Evolutionary conservation across 2,797 vertebrate species (phyloP).

Genomic region (Remorina albescens): DNA sequence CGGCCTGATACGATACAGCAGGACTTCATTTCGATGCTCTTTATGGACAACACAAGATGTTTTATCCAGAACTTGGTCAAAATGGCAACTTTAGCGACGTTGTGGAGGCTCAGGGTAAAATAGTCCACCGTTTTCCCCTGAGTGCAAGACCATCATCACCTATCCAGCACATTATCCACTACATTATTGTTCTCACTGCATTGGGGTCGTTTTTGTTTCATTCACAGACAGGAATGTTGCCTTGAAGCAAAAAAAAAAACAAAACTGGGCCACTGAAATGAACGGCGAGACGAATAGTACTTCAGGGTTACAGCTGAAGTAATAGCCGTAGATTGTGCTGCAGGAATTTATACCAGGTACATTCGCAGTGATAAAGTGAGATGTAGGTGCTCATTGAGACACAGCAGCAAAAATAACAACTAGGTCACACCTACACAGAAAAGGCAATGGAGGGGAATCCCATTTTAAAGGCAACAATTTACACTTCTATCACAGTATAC

Average conservation of each 20-base stretch:
- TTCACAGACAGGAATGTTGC: conserved; percentile 33
- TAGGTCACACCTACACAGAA: conserved; percentile 40
- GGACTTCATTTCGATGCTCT: not conserved
- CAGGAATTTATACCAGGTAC: conserved; percentile 48
- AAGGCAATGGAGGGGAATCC: conserved; percentile 21
- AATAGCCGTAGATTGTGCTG: conserved; percentile 35
- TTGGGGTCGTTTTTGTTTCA: conserved; percentile 54
- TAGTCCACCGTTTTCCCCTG: conserved; percentile 32
- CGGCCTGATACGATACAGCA: not conserved
- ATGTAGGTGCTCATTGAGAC: conserved; percentile 33
- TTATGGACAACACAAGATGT: not conserved
- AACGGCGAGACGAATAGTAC: conserved; percentile 41
- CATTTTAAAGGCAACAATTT: conserved; percentile 11
- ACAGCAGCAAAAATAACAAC: conserved; percentile 41
- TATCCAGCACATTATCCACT: conserved; percentile 27
- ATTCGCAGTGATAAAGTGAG: conserved; percentile 39
- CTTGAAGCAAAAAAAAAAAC: conserved; percentile 52
- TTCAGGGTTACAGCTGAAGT: conserved; percentile 37
- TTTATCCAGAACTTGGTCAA: not conserved
- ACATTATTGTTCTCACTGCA: conserved; percentile 51
- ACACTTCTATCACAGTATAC: not conserved
- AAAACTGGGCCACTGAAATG: conserved; percentile 56
- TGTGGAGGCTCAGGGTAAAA: conserved; percentile 15
- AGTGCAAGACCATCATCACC: conserved; percentile 45
- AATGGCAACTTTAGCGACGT: conserved; percentile 11